Conservation (phyloP, 2,888 invertebrate genomes). For the Phyllotreta striolata region DNA sequence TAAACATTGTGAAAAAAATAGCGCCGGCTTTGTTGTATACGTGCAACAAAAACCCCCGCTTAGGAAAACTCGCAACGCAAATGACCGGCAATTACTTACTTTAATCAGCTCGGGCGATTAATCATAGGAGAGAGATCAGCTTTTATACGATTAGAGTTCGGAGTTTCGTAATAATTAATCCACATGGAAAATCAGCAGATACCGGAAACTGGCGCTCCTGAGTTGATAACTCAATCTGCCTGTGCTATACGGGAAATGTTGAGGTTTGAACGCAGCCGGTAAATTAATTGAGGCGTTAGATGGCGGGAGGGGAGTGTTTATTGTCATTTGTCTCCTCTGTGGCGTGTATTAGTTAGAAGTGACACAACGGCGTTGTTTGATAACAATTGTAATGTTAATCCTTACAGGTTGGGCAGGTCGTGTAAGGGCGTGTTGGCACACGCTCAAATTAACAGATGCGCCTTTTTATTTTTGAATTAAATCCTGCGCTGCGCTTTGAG, state of each 20-base stretch:
- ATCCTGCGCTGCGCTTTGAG: no score
- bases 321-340: slow-evolving; percentile 30
- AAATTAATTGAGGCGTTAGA: slow-evolving; percentile 39
- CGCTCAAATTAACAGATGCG: background rate
- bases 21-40: no score
- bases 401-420: slow-evolving; percentile 12
- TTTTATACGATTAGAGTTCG: slow-evolving; percentile 12
- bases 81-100: slow-evolving; percentile 1
- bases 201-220: slow-evolving; percentile 27
- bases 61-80: background rate
- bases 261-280: slow-evolving; percentile 32
- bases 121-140: slow-evolving; percentile 12
- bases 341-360: slow-evolving; percentile 25
- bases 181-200: slow-evolving; percentile 30
- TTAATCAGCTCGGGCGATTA: slow-evolving; percentile 4
- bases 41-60: no score
- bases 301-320: slow-evolving; percentile 26
- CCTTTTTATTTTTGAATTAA: background rate
- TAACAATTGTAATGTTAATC: slow-evolving; percentile 28
- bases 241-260: slow-evolving; percentile 36
- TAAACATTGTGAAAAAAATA: no score
- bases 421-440: background rate
- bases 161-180: slow-evolving; percentile 28
- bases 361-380: slow-evolving; percentile 23
- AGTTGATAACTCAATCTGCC: slow-evolving; percentile 40